These are phyloP conservation scores for Marronus borbonicus DNA, from an alignment of 2,888 invertebrate species.

Conservation along the genomic window DNA sequence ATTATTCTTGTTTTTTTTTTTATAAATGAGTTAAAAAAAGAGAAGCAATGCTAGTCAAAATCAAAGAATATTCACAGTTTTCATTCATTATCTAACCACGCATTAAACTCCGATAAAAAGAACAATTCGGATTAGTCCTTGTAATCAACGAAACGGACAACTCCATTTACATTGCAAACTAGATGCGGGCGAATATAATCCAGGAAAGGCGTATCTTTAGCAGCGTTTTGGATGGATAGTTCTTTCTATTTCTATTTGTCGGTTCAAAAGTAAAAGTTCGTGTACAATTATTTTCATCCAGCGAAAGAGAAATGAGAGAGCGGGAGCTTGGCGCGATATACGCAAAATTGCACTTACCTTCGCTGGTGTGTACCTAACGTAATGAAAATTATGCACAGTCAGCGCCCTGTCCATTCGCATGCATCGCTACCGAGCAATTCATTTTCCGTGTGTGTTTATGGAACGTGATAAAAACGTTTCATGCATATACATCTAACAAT, in stretches of 20 bases:
- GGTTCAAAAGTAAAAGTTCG: constrained; percentile 1
- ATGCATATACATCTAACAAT: neutral
- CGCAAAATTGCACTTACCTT: constrained; percentile 7
- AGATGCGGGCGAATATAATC: neutral
- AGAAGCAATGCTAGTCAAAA: neutral
- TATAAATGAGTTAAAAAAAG: too few relatives aligned
- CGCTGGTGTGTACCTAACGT: neutral
- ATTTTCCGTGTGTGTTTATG: constrained; percentile 22
- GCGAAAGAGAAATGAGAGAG: neutral
- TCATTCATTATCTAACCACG: neutral
- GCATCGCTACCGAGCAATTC: constrained; percentile 13
- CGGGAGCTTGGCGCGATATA: neutral
- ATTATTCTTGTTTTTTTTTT: too few relatives aligned
- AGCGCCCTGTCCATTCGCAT: neutral
- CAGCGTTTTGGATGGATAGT: neutral
- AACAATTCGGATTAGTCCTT: neutral
- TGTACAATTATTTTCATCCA: constrained; percentile 10
- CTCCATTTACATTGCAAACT: constrained; percentile 25
- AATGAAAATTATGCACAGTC: constrained; percentile 18
- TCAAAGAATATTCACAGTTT: neutral
- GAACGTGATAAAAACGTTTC: constrained; percentile 19
- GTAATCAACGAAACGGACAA: constrained; percentile 34
- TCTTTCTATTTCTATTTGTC: constrained; percentile 11
- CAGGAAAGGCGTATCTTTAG: neutral
- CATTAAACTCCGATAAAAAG: neutral